These are phyloP conservation scores for Argopecten irradians DNA, from an alignment of 1,140 invertebrate genomes.

Conservation along the genomic window DNA sequence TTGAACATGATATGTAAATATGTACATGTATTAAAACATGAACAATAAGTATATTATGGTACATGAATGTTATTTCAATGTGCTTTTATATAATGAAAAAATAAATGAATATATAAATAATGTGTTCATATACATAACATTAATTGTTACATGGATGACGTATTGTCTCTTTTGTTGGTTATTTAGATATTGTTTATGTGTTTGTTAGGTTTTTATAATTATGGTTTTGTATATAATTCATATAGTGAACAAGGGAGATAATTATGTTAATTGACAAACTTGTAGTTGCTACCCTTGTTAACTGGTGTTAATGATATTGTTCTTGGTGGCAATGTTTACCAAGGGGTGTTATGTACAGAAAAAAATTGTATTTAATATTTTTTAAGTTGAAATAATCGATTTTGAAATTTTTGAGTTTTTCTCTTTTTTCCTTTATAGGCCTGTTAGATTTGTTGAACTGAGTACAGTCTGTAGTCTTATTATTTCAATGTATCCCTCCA, in stretches of 20 bases:
- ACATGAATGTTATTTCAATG: background rate
- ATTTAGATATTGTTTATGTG: conserved; percentile 9
- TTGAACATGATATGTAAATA: background rate
- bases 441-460: background rate
- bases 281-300: background rate
- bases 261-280: background rate
- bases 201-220: conserved; percentile 6
- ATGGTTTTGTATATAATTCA: conserved; percentile 19
- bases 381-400: background rate
- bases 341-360: background rate
- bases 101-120: background rate
- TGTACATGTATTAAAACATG: conserved; percentile 1
- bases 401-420: conserved; percentile 1
- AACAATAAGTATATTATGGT: background rate
- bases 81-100: background rate
- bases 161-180: conserved; percentile 21
- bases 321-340: conserved; percentile 15
- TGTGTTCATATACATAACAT: conserved; percentile 22
- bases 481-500: background rate
- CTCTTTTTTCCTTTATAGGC: no score
- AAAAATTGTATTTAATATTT: background rate
- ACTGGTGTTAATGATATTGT: background rate
- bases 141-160: conserved; percentile 14
- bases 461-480: background rate
- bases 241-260: background rate